phyloP scores from a whole-genome alignment of 35 echinoderm and acorn worm species.

The Patiria miniata region DNA sequence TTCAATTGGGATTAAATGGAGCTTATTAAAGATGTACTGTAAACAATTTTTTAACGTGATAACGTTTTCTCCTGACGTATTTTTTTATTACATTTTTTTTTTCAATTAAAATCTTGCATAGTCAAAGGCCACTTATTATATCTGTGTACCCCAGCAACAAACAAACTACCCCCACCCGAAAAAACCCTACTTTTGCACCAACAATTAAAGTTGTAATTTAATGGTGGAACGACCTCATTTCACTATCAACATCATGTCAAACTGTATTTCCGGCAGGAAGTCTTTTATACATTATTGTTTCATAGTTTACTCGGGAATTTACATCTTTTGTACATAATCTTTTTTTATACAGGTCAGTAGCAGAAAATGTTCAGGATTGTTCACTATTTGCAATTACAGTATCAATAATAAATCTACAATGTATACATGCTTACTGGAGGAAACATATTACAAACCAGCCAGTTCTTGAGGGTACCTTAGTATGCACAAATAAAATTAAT shows the following conservation, averaged over 20 bases:
- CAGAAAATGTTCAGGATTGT: slow-evolving; percentile 27
- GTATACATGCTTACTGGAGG: slow-evolving; percentile 30
- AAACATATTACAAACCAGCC: slow-evolving; percentile 25
- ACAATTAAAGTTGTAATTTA: background rate
- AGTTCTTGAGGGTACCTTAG: background rate
- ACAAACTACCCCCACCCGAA: background rate
- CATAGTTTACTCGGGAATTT: slow-evolving; percentile 11
- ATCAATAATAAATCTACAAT: slow-evolving; percentile 3
- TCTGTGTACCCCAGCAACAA: background rate
- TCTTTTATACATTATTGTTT: slow-evolving; percentile 32
- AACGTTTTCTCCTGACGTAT: no score
- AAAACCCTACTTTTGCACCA: background rate
- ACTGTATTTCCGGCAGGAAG: slow-evolving; percentile 1
- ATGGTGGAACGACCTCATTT: background rate
- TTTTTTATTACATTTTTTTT: no score
- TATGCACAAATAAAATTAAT: slow-evolving; percentile 27
- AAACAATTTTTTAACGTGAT: no score
- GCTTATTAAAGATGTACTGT: no score
- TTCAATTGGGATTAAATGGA: no score
- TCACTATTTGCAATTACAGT: slow-evolving; percentile 23
- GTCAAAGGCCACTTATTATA: background rate
- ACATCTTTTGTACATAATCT: slow-evolving; percentile 17
- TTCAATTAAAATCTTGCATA: no score
- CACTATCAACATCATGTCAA: slow-evolving; percentile 15
- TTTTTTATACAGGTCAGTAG: slow-evolving; percentile 26